Percentiles rank a stretch among this genome's conserved stretches.
These are phyloP conservation scores for Tachycineta bicolor DNA, from an alignment of 2,113 vertebrate species.

Conservation along the genomic window DNA sequence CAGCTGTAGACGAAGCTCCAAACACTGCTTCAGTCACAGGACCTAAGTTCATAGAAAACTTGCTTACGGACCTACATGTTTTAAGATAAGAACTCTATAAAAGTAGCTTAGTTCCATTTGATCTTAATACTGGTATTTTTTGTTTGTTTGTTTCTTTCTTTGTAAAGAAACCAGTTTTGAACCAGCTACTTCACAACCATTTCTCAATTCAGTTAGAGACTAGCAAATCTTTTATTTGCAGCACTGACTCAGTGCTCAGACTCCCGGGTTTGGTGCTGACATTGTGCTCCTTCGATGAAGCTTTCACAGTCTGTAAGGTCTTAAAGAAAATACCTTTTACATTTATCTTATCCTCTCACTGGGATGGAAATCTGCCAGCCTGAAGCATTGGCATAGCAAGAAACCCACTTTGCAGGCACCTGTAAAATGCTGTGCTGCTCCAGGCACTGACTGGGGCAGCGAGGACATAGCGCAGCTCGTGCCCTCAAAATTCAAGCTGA, in stretches of 20 bases:
- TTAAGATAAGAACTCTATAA: not conserved
- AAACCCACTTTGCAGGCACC: not conserved
- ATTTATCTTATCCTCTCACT: not conserved
- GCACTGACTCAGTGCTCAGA: not conserved
- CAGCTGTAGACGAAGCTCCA: not conserved
- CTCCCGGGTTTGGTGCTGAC: not conserved
- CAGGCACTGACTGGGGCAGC: fast-evolving
- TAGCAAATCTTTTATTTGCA: not conserved
- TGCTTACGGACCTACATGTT: not conserved
- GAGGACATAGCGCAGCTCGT: fast-evolving
- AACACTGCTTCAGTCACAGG: not conserved
- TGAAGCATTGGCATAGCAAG: not conserved
- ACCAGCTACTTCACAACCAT: not conserved
- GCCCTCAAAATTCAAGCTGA: not conserved
- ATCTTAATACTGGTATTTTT: not conserved
- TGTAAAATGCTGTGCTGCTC: not conserved
- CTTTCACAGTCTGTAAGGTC: not conserved
- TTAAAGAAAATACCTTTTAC: not conserved
- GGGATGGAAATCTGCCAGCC: not conserved
- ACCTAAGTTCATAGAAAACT: not conserved
- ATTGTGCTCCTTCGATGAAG: not conserved
- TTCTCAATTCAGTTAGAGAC: not conserved
- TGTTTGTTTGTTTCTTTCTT: not conserved
- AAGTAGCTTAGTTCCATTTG: not conserved
- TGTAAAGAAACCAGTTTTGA: not conserved